A percentile compares a stretch with the other conserved stretches of the same genome.
Evolutionary conservation across 1,140 invertebrate genomes (phyloP).

Genomic region (Acromyrmex heyeri): DNA sequence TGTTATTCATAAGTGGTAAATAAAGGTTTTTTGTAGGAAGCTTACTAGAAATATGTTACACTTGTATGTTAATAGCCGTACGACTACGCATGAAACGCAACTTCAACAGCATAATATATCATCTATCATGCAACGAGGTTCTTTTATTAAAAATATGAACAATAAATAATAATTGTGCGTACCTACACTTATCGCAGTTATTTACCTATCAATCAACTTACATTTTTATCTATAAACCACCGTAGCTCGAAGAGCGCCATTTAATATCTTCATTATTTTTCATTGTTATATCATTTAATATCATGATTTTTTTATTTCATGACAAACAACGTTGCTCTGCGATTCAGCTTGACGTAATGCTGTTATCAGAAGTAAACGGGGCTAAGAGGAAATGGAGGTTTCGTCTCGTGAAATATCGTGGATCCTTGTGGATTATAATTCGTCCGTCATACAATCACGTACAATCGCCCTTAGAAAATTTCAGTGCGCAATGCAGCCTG

Average conservation of each 20-base stretch:
- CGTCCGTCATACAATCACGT: neutral
- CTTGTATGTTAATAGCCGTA: neutral
- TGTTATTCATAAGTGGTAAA: conserved; percentile 23
- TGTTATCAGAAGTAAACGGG: conserved; percentile 4
- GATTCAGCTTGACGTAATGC: neutral
- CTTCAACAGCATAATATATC: conserved; percentile 38
- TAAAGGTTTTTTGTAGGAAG: conserved; percentile 48
- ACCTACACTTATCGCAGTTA: neutral
- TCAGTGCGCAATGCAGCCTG: neutral
- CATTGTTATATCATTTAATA: neutral
- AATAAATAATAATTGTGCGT: conserved; percentile 57
- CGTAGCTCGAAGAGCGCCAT: neutral
- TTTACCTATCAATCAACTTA: conserved; percentile 8
- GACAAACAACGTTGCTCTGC: neutral
- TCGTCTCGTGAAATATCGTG: conserved; percentile 4
- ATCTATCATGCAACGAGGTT: conserved; percentile 18
- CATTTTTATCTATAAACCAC: conserved; percentile 10
- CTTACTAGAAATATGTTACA: conserved; percentile 43
- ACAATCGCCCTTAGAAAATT: neutral
- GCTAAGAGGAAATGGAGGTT: neutral
- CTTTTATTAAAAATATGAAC: conserved; percentile 31
- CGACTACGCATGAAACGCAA: neutral
- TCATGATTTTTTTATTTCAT: neutral
- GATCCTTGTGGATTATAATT: conserved; percentile 20
- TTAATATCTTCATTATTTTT: neutral